Percentiles rank a stretch among this genome's conserved stretches.
Evolutionary conservation across 2,113 vertebrate genomes (phyloP).

Genomic region (Myanophis thanlyinensis): DNA sequence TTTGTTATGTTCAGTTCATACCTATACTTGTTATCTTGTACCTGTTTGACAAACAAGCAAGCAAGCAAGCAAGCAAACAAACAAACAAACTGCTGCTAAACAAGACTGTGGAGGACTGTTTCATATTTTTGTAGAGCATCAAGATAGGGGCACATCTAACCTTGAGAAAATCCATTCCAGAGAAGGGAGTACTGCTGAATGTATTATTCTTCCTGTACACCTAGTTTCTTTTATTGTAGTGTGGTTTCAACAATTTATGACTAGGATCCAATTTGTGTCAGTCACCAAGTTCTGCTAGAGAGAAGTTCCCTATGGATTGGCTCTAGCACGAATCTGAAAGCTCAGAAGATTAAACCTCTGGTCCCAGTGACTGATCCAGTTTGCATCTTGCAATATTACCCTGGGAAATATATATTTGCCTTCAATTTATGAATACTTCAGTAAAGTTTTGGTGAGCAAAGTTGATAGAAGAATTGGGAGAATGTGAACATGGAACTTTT

Average conservation of each 20-base stretch:
- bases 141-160: neutral
- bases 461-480: neutral
- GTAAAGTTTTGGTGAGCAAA: neutral
- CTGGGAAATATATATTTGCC: neutral
- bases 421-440: neutral
- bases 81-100: neutral
- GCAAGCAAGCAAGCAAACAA: no score
- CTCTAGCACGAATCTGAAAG: neutral
- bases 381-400: neutral
- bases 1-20: no score
- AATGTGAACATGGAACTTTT: neutral
- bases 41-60: no score
- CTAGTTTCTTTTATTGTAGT: neutral
- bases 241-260: neutral
- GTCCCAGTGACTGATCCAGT: neutral
- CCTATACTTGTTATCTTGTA: no score
- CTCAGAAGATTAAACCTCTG: neutral
- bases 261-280: neutral
- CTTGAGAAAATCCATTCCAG: neutral
- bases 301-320: neutral
- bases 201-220: neutral
- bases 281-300: neutral
- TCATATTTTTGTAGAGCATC: neutral
- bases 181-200: neutral
- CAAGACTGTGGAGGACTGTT: neutral